Base-by-base conservation (phyloP, 2,113 vertebrate genomes). In the Proterorhinus semilunaris region DNA sequence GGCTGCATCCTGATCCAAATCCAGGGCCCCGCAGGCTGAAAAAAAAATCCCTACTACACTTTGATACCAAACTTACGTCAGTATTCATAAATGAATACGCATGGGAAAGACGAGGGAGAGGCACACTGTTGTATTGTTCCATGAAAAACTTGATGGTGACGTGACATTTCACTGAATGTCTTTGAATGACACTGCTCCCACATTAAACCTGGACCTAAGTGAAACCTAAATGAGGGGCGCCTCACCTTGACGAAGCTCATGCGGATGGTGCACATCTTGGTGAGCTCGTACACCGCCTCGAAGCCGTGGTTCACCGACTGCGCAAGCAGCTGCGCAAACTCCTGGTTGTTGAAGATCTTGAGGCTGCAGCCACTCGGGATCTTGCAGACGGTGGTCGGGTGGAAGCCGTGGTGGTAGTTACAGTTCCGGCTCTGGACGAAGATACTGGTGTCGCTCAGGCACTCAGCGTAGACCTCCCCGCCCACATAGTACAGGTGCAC, bases 241-340 rank as follows among this genome's bases (percentile, higher is more conserved):
- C 82, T 91, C 84, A 98, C 97, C 95, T 99, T 98, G 76, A 99
- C 97, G 80, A 98, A 99, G 89, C 97, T 98, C 97, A 98, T 98
- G 52, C 97, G 94, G 83, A 99, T 99, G 82, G 96, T 98, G 71
- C 97, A 99, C 97, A 98, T 99, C 91, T 98, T 99, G 79, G 96
- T 99, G 68, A 99, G 96, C 90, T 99, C 96, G 59, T 99, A 98
- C 0, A 99, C 96, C 0, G 97, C 97, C 90, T 99, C 96, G 71
- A 99, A 99, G 59, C 97, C 97, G 21, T 98, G 96, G 83, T 98
- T 99, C 77, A 98, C 97, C 0, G 96, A 98, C 83, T 98, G 96
- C 57, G 97, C 96, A 85, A 99, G 88, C 57, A 99, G 96, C 91
- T 98, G 95, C 68, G 97, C 97, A 7, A 99, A 99, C 80, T 98